Evolutionary conservation across 2,113 vertebrate genomes (phyloP).

Genomic region (Paracyprichromis sp.): DNA sequence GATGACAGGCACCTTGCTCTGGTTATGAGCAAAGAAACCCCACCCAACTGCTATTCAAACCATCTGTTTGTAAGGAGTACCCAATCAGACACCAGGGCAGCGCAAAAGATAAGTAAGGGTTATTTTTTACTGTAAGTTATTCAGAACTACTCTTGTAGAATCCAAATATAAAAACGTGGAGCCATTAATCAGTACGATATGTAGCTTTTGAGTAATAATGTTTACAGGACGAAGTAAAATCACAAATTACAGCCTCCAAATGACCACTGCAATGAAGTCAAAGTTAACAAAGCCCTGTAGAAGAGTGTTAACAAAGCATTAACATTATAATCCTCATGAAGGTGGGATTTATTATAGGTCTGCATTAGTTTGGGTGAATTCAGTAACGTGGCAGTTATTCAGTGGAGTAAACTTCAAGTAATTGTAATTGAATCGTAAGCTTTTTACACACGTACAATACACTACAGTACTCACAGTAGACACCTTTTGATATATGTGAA

Average conservation of each 20-base stretch:
- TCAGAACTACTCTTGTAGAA: background rate
- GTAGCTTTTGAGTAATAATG: background rate
- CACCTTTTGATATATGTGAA: background rate
- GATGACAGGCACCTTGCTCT: background rate
- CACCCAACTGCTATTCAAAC: background rate
- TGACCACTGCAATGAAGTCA: background rate
- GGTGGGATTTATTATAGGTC: background rate
- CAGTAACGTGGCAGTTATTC: background rate
- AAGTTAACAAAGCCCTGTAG: background rate
- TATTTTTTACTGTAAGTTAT: background rate
- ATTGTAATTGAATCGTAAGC: background rate
- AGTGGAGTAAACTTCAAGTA: background rate
- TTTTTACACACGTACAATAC: background rate
- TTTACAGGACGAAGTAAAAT: background rate
- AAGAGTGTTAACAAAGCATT: background rate
- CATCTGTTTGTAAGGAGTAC: background rate
- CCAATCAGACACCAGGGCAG: background rate
- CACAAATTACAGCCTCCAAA: background rate
- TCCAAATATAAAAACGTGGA: background rate
- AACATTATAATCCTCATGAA: background rate
- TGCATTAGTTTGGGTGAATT: background rate
- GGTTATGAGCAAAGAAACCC: background rate
- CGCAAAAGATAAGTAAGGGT: background rate
- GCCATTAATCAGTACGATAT: background rate
- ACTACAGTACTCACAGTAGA: background rate